phyloP scores from a whole-genome alignment of 30 jellyfish, hydroid and myxozoan species.

The Rhopilema esculentum region DNA sequence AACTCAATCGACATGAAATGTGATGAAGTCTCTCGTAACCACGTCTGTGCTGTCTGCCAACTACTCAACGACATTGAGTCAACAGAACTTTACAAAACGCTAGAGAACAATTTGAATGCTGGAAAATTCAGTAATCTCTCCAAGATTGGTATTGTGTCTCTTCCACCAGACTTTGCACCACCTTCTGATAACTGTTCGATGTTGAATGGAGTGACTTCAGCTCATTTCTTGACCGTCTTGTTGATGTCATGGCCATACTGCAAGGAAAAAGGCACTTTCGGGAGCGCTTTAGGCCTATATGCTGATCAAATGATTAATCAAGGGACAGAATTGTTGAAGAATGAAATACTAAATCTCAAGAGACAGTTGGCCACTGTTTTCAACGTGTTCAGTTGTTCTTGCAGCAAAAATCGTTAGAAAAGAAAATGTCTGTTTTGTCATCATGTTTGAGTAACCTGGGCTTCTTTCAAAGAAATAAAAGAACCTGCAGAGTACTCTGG shows the following conservation, averaged over 20 bases:
- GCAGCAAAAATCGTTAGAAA: not conserved
- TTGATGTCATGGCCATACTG: conserved; percentile 81
- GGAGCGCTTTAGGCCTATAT: conserved; percentile 12
- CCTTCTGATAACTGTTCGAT: conserved; percentile 26
- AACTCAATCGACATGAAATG: conserved; percentile 61
- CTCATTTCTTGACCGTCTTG: conserved; percentile 78
- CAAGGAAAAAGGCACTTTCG: conserved; percentile 31
- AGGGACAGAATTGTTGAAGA: conserved; percentile 28
- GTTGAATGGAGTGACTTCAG: conserved; percentile 41
- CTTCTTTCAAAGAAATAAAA: too few species aligned
- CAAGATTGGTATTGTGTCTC: conserved; percentile 38
- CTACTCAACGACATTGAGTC: conserved; percentile 62
- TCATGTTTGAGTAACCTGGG: too few species aligned
- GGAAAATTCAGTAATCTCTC: conserved; percentile 22
- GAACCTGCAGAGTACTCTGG: too few species aligned
- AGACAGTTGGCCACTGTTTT: conserved; percentile 62
- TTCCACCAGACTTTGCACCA: conserved; percentile 8
- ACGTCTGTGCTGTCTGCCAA: conserved; percentile 58
- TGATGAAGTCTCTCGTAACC: conserved; percentile 60
- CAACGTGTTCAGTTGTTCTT: conserved; percentile 40
- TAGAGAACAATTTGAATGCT: conserved; percentile 47
- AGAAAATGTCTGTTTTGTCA: not conserved
- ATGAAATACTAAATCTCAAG: conserved; percentile 38
- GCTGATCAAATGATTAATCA: conserved; percentile 21
- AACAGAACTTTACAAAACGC: conserved; percentile 37